phyloP scores from a whole-genome alignment of 2,797 vertebrate species.

The Xyrichtys novacula region DNA sequence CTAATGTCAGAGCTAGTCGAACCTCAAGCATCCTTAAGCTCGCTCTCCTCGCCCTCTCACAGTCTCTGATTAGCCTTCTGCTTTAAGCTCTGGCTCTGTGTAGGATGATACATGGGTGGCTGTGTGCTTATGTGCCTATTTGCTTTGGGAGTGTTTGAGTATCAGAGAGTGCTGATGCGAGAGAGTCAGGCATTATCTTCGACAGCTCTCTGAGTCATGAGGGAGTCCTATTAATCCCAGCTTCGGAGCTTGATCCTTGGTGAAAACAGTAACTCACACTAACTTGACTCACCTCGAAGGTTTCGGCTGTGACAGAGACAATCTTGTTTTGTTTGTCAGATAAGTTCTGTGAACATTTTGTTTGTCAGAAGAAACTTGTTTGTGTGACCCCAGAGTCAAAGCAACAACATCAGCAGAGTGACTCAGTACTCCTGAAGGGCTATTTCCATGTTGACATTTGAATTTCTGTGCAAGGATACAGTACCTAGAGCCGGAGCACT shows the following conservation, averaged over 20 bases:
- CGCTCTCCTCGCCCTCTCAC: slow-evolving; percentile 25
- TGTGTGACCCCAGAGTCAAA: slow-evolving; percentile 10
- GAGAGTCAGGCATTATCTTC: slow-evolving; percentile 42
- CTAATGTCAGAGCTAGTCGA: slow-evolving; percentile 40
- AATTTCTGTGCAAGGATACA: slow-evolving; percentile 74
- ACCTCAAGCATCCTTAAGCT: slow-evolving; percentile 41
- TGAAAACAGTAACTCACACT: slow-evolving; percentile 26
- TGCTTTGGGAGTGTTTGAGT: slow-evolving; percentile 25
- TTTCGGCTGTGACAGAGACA: slow-evolving; percentile 8
- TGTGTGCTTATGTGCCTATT: slow-evolving; percentile 33
- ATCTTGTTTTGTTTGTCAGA: slow-evolving; percentile 20
- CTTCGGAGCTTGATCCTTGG: slow-evolving; percentile 40
- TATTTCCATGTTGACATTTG: slow-evolving; percentile 26
- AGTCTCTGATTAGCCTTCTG: slow-evolving; percentile 35
- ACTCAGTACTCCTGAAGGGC: slow-evolving; percentile 11
- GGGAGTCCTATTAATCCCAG: slow-evolving; percentile 51
- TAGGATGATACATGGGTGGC: slow-evolving; percentile 13
- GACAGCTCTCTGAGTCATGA: slow-evolving; percentile 52
- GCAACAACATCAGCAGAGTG: neutral
- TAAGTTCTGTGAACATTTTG: slow-evolving; percentile 6
- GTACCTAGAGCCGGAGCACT: slow-evolving; percentile 97
- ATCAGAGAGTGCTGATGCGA: slow-evolving; percentile 44
- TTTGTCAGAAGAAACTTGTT: slow-evolving; percentile 22
- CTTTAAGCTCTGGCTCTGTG: slow-evolving; percentile 42
- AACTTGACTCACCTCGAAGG: slow-evolving; percentile 42